phyloP scores from a whole-genome alignment of 2,888 invertebrate species.

The Drosophila prostipennis region DNA sequence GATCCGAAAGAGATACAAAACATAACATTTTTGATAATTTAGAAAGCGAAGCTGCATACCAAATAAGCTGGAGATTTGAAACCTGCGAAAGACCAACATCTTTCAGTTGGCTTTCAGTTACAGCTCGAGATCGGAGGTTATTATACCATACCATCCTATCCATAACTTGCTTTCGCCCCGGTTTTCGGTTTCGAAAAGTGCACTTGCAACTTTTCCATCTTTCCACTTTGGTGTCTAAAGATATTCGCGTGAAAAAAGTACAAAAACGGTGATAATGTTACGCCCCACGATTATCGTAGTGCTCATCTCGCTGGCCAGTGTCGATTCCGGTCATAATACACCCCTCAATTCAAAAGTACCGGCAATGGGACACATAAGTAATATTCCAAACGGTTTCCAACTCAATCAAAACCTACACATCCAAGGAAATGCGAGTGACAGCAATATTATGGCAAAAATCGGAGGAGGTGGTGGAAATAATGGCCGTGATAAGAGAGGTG shows the following conservation, averaged over 20 bases:
- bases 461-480: constrained; percentile 13
- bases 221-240: constrained; percentile 38
- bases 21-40: constrained; percentile 58
- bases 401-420: not conserved
- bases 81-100: not conserved
- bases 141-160: constrained; percentile 1
- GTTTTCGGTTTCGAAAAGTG: constrained; percentile 22
- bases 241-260: constrained; percentile 13
- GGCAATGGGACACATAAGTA: constrained; percentile 22
- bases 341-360: constrained; percentile 16
- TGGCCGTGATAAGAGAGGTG: constrained; percentile 71
- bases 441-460: constrained; percentile 1
- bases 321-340: constrained; percentile 69
- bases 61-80: constrained; percentile 35
- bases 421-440: constrained; percentile 16
- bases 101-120: constrained; percentile 29
- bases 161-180: constrained; percentile 29
- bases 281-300: constrained; percentile 58
- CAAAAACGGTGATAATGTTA: constrained; percentile 59
- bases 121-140: constrained; percentile 29
- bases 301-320: constrained; percentile 66
- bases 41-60: constrained; percentile 62
- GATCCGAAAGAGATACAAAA: constrained; percentile 23
- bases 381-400: constrained; percentile 47
- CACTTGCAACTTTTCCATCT: constrained; percentile 37